Conservation (phyloP, 2,797 vertebrate genomes). For the Spondyliosoma cantharus region DNA sequence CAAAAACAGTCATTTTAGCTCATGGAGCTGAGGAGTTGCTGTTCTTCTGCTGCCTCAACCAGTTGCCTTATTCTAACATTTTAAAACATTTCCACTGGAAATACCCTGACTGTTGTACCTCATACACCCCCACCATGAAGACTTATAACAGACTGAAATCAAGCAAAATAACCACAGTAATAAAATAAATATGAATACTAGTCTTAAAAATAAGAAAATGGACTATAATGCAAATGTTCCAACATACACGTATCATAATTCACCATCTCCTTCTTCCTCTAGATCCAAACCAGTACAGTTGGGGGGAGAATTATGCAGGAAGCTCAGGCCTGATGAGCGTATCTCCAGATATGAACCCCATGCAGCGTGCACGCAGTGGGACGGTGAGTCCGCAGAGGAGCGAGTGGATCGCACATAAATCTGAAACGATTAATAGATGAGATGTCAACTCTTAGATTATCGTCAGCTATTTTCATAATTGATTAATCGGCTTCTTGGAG, state of each 20-base stretch:
- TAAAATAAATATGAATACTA: background rate
- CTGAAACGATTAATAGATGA: too few species aligned
- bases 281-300: slow-evolving; percentile 99
- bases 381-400: slow-evolving; percentile 95
- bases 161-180: too few species aligned
- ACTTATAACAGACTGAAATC: background rate
- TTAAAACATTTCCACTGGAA: too few species aligned
- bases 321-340: slow-evolving; percentile 98
- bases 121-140: too few species aligned
- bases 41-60: too few species aligned
- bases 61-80: too few species aligned
- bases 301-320: slow-evolving; percentile 99
- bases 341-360: slow-evolving; percentile 92
- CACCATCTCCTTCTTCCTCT: slow-evolving; percentile 22
- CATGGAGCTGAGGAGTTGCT: too few species aligned
- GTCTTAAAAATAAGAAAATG: background rate
- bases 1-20: too few species aligned
- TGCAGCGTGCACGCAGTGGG: slow-evolving; percentile 93
- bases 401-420: background rate
- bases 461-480: too few species aligned
- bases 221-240: background rate
- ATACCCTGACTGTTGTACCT: too few species aligned
- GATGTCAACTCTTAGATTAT: too few species aligned
- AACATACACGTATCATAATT: background rate
- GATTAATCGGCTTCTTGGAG: too few species aligned